Evolutionary conservation across 2,888 invertebrate genomes (phyloP), one percentile per base, ranked within the genome.

Genomic region (Pycnomerus fuliginosus): DNA sequence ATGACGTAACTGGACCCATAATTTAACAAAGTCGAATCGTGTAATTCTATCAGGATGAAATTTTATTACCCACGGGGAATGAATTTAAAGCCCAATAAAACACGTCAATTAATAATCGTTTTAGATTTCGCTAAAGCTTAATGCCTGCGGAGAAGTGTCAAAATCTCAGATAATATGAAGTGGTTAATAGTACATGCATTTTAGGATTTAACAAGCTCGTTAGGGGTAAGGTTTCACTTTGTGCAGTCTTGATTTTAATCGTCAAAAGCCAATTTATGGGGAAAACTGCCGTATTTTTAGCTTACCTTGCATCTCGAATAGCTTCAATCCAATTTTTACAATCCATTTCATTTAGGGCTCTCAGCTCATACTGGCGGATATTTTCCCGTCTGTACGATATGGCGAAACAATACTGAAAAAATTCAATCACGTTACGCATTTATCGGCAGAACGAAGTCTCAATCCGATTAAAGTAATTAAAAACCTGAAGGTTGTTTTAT

Each of bases 261-360:
- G n/a, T n/a, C n/a, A n/a, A n/a, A n/a, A n/a, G n/a, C n/a, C n/a
- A n/a, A n/a, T n/a, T n/a, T n/a, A n/a, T n/a, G n/a, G n/a, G n/a
- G n/a, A n/a, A n/a, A n/a, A n/a, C n/a, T n/a, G n/a, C n/a, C n/a
- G n/a, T n/a, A n/a, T n/a, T n/a, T 25, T 4, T 25, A 3, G 24
- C 72, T 75, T 72, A 92, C 91, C 92, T 93, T 41, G 92, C 93
- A 60, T 87, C 85, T 48, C 87, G 76, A 60, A 93, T 89, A 17
- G 90, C 85, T 69, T 91, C 88, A 59, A 93, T 89, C 94, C 94
- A 94, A 52, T 85, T 84, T 61, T 87, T 84, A 73, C 93, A 92
- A 66, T 92, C 91, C 15, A 85, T 81, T 68, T 93, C 93, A 1
- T 85, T 85, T 30, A 87, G 82, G 1, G 92, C 89, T 35, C 88